phyloP scores from a whole-genome alignment of 2,797 vertebrate genomes.

The Atherinosoma microstoma region DNA sequence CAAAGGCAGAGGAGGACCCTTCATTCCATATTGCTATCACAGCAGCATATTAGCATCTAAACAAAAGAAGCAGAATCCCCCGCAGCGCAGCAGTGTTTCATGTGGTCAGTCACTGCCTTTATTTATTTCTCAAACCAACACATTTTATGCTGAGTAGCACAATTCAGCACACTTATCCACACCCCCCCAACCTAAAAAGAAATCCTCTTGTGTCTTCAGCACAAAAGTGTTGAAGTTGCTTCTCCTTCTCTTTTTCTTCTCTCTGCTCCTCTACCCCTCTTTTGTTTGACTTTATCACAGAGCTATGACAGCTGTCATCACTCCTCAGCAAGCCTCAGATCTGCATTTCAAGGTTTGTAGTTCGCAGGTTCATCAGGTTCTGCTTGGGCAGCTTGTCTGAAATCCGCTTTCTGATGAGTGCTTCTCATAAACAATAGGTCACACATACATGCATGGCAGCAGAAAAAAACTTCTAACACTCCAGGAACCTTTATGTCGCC shows the following conservation, averaged over 20 bases:
- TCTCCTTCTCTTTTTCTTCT: conserved; percentile 65
- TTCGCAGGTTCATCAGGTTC: conserved; percentile 75
- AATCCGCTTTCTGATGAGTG: conserved; percentile 51
- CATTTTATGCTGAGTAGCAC: conserved; percentile 81
- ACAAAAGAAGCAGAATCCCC: conserved; percentile 83
- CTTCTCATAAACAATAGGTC: conserved; percentile 65
- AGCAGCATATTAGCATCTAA: conserved; percentile 85
- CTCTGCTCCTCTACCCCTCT: conserved; percentile 38
- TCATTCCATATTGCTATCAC: conserved; percentile 80
- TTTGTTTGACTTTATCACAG: conserved; percentile 74
- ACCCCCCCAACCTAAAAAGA: conserved; percentile 29
- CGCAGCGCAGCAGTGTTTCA: conserved; percentile 76
- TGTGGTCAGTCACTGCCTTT: conserved; percentile 81
- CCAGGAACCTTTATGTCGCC: conserved; percentile 9
- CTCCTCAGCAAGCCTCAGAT: conserved; percentile 82
- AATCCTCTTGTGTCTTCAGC: conserved; percentile 71
- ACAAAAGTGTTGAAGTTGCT: conserved; percentile 82
- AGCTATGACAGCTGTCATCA: conserved; percentile 86
- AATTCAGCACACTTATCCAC: conserved; percentile 39
- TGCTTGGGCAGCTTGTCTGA: conserved; percentile 61
- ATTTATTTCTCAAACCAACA: conserved; percentile 79
- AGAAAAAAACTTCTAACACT: conserved; percentile 21
- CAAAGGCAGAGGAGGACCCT: conserved; percentile 81
- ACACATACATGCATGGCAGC: conserved; percentile 24
- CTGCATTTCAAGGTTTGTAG: conserved; percentile 83